These are phyloP conservation scores for Drosophila subobscura DNA, from an alignment of 1,140 invertebrate genomes.

Conservation along the genomic window DNA sequence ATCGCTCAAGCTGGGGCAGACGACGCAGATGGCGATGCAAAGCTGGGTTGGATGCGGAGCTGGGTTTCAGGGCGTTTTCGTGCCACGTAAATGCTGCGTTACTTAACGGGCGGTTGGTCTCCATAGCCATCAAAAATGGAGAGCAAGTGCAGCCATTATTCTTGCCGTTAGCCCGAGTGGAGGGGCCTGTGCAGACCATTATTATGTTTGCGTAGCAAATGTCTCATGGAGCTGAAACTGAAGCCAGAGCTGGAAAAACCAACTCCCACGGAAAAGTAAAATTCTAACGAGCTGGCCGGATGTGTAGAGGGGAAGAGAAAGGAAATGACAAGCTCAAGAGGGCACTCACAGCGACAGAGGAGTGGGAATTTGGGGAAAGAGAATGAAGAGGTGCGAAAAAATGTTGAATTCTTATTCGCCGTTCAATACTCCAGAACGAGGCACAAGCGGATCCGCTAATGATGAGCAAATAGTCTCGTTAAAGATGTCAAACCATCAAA, in stretches of 20 bases:
- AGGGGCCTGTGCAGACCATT: constrained; percentile 9
- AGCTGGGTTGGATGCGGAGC: too few relatives aligned
- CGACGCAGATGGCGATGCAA: neutral
- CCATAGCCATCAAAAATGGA: constrained; percentile 47
- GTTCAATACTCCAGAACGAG: constrained; percentile 43
- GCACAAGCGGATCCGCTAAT: constrained; percentile 35
- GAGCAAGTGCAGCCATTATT: constrained; percentile 63
- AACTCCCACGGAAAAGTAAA: constrained; percentile 24
- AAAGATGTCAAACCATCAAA: constrained; percentile 44
- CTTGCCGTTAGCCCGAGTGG: constrained; percentile 23
- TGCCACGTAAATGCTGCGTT: constrained; percentile 37
- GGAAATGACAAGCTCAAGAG: constrained; percentile 37
- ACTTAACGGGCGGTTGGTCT: constrained; percentile 57
- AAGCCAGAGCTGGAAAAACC: constrained; percentile 20
- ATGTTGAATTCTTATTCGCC: constrained; percentile 41
- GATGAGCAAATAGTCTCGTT: constrained; percentile 66
- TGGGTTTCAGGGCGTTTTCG: constrained; percentile 7
- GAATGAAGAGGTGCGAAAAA: constrained; percentile 6
- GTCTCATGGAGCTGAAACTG: constrained; percentile 48
- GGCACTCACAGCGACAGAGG: too few relatives aligned
- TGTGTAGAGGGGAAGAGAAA: constrained; percentile 28
- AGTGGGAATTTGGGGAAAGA: neutral
- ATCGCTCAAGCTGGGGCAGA: constrained; percentile 8
- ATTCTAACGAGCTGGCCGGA: constrained; percentile 67
- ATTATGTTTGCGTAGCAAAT: constrained; percentile 69